A percentile compares a stretch with the other conserved stretches of the same genome.
Conservation (phyloP, 2,113 vertebrate species). For the Myotis lucifugus region DNA sequence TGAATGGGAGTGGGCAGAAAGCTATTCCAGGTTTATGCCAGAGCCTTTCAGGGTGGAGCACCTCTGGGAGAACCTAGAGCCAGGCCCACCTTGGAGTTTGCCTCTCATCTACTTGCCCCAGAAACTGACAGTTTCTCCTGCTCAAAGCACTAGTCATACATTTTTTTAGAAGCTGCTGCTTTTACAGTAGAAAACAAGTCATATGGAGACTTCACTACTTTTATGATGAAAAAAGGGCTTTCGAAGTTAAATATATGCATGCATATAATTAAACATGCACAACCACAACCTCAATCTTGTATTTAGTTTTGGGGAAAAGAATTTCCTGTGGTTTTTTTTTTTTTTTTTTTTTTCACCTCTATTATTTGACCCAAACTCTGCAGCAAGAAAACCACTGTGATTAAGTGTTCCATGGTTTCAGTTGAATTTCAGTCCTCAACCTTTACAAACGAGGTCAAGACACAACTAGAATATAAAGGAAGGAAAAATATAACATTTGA, state of each 20-base stretch:
- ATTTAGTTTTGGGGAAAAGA: constrained; percentile 36
- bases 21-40: background rate
- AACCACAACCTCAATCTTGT: background rate
- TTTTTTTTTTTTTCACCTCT: background rate
- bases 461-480: constrained; percentile 46
- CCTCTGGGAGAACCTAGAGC: background rate
- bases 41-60: background rate
- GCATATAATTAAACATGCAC: background rate
- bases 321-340: background rate
- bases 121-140: background rate
- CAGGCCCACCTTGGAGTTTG: background rate
- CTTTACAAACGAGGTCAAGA: constrained; percentile 57
- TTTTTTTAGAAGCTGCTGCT: constrained; percentile 40
- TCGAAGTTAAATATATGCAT: constrained; percentile 17
- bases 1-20: background rate
- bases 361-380: constrained; percentile 40
- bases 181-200: constrained; percentile 53
- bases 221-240: constrained; percentile 50
- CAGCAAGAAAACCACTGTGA: constrained; percentile 66
- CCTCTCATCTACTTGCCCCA: background rate
- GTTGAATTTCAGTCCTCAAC: background rate
- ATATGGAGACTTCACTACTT: constrained; percentile 36
- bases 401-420: constrained; percentile 8
- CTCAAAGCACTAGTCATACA: background rate
- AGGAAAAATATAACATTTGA: constrained; percentile 20